Conservation (phyloP, 1,140 invertebrate genomes). For the Brachionus plicatilis region DNA sequence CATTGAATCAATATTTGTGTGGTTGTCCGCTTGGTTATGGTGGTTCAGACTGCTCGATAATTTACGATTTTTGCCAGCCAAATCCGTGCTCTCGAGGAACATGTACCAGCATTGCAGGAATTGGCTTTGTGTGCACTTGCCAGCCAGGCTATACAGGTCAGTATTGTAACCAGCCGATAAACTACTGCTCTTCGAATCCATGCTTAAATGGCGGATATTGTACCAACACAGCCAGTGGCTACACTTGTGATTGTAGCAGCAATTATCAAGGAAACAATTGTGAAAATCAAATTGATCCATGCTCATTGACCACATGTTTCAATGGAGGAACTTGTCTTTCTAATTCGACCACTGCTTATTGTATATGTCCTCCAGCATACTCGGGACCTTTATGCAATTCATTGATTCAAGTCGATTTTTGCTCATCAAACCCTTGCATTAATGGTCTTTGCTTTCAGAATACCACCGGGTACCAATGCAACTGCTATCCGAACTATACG, state of each 20-base stretch:
- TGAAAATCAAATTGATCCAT: conserved; percentile 40
- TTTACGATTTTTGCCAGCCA: background rate
- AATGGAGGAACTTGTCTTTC: conserved; percentile 39
- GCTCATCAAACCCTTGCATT: background rate
- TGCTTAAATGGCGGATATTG: conserved; percentile 47
- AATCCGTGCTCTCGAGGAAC: conserved; percentile 24
- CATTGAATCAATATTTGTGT: conserved; percentile 13
- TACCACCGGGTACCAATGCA: conserved; percentile 42
- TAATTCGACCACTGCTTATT: conserved; percentile 4
- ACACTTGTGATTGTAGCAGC: conserved; percentile 45
- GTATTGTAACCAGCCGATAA: conserved; percentile 44
- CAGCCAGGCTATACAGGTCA: conserved; percentile 52
- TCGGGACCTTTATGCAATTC: conserved; percentile 15
- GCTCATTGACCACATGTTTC: conserved; percentile 36
- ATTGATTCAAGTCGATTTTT: background rate
- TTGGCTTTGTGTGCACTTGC: conserved; percentile 63
- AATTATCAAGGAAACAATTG: conserved; percentile 41
- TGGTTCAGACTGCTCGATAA: conserved; percentile 42
- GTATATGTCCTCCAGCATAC: background rate
- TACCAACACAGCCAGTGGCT: background rate
- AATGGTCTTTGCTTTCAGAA: conserved; percentile 14
- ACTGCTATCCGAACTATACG: conserved; percentile 45
- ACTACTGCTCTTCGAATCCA: conserved; percentile 45
- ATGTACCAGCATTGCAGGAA: conserved; percentile 14
- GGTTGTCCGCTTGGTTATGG: background rate